phyloP scores from a whole-genome alignment of 2,797 vertebrate species.

The Thamnophis elegans region DNA sequence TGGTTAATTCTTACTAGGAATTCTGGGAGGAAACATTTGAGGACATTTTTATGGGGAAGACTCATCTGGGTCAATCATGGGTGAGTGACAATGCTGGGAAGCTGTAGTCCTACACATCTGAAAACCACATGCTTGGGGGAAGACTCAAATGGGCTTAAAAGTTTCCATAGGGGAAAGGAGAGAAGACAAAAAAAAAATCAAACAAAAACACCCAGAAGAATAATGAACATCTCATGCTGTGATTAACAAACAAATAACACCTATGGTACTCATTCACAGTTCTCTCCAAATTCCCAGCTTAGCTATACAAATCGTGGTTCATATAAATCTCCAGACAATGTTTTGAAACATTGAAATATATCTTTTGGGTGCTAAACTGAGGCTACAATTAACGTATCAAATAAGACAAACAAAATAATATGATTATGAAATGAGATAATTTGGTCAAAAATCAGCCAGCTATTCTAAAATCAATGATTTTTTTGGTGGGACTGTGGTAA shows the following conservation, averaged over 20 bases:
- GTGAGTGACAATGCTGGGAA: background rate
- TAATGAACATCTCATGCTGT: background rate
- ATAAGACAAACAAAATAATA: slow-evolving; percentile 7
- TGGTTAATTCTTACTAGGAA: background rate
- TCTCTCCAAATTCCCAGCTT: background rate
- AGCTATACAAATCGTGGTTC: background rate
- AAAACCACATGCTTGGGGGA: background rate
- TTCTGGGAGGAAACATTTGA: background rate
- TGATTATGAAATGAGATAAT: background rate
- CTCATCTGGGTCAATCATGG: background rate
- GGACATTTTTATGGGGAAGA: background rate
- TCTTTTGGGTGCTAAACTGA: background rate
- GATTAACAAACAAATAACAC: background rate
- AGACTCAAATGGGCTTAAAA: background rate
- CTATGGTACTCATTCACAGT: background rate
- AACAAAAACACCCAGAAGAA: background rate
- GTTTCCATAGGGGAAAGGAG: background rate
- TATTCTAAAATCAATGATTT: background rate
- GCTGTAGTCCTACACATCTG: background rate
- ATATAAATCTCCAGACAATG: rapidly evolving
- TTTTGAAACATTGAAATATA: rapidly evolving
- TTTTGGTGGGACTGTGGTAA: background rate
- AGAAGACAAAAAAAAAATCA: background rate
- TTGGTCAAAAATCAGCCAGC: background rate
- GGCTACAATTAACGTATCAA: background rate